Conservation (phyloP, 1,140 invertebrate species). For the Trichonephila inaurata region DNA sequence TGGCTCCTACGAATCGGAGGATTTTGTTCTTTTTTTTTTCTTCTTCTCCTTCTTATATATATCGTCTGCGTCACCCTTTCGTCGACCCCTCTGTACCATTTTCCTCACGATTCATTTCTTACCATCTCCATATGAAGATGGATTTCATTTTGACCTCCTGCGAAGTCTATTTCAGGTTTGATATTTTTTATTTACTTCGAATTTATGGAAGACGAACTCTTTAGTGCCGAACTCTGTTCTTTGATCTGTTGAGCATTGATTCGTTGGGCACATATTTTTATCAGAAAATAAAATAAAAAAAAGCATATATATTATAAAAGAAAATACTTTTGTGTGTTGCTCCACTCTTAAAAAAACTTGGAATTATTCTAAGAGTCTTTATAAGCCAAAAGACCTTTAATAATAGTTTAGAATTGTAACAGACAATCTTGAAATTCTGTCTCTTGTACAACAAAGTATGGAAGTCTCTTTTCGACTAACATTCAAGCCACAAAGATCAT, state of each 20-base stretch:
- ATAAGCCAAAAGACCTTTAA: neutral
- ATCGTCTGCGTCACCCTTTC: constrained; percentile 20
- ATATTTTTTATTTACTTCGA: neutral
- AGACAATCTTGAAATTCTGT: neutral
- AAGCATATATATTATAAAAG: no score
- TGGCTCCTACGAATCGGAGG: constrained; percentile 25
- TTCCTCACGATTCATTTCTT: constrained; percentile 49
- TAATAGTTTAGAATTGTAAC: constrained; percentile 17
- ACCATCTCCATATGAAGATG: constrained; percentile 49
- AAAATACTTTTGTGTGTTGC: neutral
- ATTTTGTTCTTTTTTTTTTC: neutral
- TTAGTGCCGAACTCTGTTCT: constrained; percentile 28
- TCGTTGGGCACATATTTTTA: constrained; percentile 22
- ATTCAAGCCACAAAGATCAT: no score
- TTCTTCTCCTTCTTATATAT: neutral
- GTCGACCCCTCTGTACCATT: neutral
- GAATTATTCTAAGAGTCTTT: neutral
- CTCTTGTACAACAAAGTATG: no score
- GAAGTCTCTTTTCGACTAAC: no score
- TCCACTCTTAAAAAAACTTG: neutral
- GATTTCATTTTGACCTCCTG: constrained; percentile 57
- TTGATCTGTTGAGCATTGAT: constrained; percentile 53
- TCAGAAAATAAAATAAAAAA: neutral
- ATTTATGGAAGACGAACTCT: neutral
- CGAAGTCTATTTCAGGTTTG: constrained; percentile 23